These are phyloP conservation scores for Limnephilus auricula DNA, from an alignment of 2,888 invertebrate genomes.

Conservation along the genomic window DNA sequence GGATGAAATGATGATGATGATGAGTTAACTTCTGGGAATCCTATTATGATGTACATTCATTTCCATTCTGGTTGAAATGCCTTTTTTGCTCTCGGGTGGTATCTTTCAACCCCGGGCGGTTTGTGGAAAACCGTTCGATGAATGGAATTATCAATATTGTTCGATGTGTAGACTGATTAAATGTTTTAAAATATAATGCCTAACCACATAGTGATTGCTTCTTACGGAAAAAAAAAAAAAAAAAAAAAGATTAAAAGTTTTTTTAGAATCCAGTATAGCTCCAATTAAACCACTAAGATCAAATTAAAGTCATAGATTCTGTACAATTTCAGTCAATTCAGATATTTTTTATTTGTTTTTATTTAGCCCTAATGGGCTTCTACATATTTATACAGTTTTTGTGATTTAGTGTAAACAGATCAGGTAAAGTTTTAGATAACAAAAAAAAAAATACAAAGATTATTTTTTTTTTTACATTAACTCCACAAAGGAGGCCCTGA, in stretches of 20 bases:
- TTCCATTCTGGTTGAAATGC: background rate
- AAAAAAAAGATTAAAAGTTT: no score
- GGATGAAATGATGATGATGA: background rate
- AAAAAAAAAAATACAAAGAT: no score
- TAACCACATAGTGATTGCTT: no score
- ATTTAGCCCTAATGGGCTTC: no score
- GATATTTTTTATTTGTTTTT: no score
- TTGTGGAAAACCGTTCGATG: background rate
- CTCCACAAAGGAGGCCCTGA: no score
- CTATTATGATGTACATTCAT: background rate
- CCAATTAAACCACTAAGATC: background rate
- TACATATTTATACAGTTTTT: no score
- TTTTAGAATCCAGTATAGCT: background rate
- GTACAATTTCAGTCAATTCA: background rate
- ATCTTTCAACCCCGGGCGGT: background rate
- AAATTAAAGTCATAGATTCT: background rate
- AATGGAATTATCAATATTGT: background rate
- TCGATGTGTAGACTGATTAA: background rate
- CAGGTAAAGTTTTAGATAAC: no score
- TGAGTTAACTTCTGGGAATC: background rate
- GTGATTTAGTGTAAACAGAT: no score
- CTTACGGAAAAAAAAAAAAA: no score
- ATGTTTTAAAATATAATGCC: no score
- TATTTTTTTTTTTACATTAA: no score
- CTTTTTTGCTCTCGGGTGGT: background rate